Conservation (phyloP, 2,888 invertebrate species). For the Ochropleura plecta region DNA sequence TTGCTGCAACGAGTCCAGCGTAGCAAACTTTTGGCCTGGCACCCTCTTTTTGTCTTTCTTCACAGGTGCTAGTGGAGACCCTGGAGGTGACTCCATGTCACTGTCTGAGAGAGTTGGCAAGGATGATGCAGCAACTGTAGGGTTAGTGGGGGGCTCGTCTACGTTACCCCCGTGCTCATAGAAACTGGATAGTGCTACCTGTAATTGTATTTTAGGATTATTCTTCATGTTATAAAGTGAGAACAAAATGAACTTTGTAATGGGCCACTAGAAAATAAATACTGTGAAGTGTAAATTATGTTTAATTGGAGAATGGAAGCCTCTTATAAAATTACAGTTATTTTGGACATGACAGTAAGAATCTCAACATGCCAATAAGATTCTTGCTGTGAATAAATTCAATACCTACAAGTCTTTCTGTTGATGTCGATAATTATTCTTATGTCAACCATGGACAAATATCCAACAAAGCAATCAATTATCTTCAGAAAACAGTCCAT, state of each 20-base stretch:
- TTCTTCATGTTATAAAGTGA: background rate
- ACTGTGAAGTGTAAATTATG: background rate
- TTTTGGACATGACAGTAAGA: background rate
- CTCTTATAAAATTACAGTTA: background rate
- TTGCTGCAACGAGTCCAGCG: constrained; percentile 90
- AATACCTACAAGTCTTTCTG: background rate
- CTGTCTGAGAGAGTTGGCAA: constrained; percentile 81
- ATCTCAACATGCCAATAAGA: constrained; percentile 16
- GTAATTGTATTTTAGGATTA: constrained; percentile 35
- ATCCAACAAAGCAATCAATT: constrained; percentile 30
- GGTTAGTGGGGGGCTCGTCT: constrained; percentile 81
- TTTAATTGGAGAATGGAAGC: background rate
- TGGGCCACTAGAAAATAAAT: background rate
- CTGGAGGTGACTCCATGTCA: constrained; percentile 84
- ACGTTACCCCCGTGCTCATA: constrained; percentile 93
- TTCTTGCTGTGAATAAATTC: constrained; percentile 1
- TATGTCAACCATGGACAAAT: constrained; percentile 25
- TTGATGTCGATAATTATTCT: background rate
- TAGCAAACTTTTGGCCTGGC: constrained; percentile 90
- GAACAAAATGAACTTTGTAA: background rate
- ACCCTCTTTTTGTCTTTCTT: constrained; percentile 83
- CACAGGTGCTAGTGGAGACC: constrained; percentile 75
- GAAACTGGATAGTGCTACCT: constrained; percentile 96
- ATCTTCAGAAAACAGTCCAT: background rate
- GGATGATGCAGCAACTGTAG: constrained; percentile 72